Percentiles rank a stretch among this genome's conserved stretches.
Evolutionary conservation across 2,113 vertebrate genomes (phyloP).

Genomic region (Grammomys dolichurus): DNA sequence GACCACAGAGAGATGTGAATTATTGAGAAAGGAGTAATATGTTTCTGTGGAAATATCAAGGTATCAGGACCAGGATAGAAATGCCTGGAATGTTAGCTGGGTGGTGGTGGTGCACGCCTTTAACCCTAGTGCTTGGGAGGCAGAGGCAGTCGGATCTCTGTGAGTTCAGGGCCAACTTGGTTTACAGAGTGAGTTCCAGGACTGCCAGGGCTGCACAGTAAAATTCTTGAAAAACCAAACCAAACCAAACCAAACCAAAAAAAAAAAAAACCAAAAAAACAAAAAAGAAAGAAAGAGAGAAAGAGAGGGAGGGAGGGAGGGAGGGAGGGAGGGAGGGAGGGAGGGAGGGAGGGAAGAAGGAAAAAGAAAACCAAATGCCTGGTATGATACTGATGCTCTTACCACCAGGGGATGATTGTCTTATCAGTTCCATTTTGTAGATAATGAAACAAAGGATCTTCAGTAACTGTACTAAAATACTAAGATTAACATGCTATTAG

Average conservation of each 20-base stretch:
- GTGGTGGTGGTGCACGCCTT: background rate
- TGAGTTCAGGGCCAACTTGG: background rate
- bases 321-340: too few species aligned
- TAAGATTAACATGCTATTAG: background rate
- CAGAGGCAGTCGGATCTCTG: background rate
- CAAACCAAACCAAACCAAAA: too few species aligned
- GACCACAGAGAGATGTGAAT: background rate
- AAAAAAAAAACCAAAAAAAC: too few species aligned
- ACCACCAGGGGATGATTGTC: background rate
- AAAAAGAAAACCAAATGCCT: background rate
- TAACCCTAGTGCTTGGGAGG: background rate
- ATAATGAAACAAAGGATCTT: slow-evolving; percentile 30
- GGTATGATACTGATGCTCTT: background rate
- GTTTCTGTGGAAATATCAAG: background rate
- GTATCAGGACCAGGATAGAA: background rate
- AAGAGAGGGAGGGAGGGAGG: too few species aligned
- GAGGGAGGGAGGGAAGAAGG: too few species aligned
- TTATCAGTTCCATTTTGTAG: slow-evolving; percentile 18
- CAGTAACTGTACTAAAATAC: background rate
- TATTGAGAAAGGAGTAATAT: background rate
- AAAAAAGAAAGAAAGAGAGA: too few species aligned
- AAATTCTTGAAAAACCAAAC: background rate
- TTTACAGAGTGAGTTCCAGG: background rate
- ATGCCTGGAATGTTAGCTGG: background rate
- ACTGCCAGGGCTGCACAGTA: background rate